phyloP scores from a whole-genome alignment of 2,888 invertebrate genomes.

The Drosophila cognata region DNA sequence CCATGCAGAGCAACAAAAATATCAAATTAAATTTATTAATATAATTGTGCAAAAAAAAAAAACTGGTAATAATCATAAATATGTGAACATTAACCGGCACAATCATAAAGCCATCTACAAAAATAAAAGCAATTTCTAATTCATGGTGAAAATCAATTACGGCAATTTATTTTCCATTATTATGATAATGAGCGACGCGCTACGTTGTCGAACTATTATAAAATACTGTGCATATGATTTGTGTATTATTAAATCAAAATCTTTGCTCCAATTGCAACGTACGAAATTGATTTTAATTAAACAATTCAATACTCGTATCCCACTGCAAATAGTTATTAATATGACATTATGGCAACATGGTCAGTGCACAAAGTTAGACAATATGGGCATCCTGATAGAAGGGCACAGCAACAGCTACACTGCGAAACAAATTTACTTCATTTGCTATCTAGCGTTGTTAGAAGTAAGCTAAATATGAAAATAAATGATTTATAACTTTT shows the following conservation, averaged over 20 bases:
- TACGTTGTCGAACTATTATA: constrained; percentile 1
- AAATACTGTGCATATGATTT: constrained; percentile 14
- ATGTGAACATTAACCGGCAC: constrained; percentile 14
- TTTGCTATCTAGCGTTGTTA: neutral
- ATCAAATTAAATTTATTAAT: constrained; percentile 51
- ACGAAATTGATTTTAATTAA: constrained; percentile 62
- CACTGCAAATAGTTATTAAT: constrained; percentile 56
- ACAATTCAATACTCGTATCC: constrained; percentile 43
- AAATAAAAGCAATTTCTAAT: constrained; percentile 35
- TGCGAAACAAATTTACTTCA: neutral
- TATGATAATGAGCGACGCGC: constrained; percentile 20
- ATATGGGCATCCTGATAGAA: constrained; percentile 7
- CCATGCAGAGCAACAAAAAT: constrained; percentile 24
- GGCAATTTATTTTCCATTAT: constrained; percentile 33
- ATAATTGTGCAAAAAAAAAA: constrained; percentile 40
- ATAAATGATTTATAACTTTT: neutral
- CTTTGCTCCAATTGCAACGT: constrained; percentile 23
- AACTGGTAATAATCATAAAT: constrained; percentile 8
- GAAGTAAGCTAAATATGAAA: neutral
- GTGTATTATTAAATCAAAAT: constrained; percentile 16
- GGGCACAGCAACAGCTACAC: constrained; percentile 1
- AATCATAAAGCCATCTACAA: constrained; percentile 19
- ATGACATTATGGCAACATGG: neutral
- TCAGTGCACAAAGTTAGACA: constrained; percentile 22
- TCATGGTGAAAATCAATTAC: constrained; percentile 63